Base-by-base conservation (phyloP, 2,113 vertebrate species). In the Oxyruncus cristatus region DNA sequence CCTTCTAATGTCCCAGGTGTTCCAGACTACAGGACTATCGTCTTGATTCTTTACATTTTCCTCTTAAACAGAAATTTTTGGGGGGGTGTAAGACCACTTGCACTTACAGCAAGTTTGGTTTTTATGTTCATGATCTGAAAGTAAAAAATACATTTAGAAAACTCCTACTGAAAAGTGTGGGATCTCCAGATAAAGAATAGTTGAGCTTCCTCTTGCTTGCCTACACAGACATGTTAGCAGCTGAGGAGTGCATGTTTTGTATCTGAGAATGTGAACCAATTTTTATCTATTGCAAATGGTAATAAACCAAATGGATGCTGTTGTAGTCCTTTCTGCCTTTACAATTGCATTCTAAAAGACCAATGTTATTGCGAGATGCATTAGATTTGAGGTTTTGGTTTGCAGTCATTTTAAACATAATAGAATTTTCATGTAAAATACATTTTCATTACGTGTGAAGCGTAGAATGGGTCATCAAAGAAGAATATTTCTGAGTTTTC, bases 51-150 rank as follows among this genome's bases (percentile, higher is more conserved):
- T 58, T 26, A 15, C 12, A 0, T 67, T n/a, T 67, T 75, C 30
- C 10, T 20, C 33, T 68, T 79, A 41, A n/a, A 26, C 9, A 42
- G 23, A 52, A 37, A 14, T 75, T 67, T 67, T 71, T 24, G 0
- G 4, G 21, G 9, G 1, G 1, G 0, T 5, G 1, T 8, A 59
- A 55, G 33, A 35, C 12, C 12, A 23, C 18, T 81, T 62, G 27
- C 0, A n/a, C n/a, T n/a, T n/a, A n/a, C n/a, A n/a, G 13, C 33
- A 50, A 50, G 17, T 53, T 85, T 59, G 27, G 18, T n/a, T 91
- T 77, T 76, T 23, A 9, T 72, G 20, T 59, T 92, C 1, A 1
- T 28, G 21, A 76, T 65, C 28, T 67, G 50, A 23, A 79, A 75
- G 35, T 50, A 41, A 77, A 58, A 91, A 82, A 53, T 37, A 19